phyloP scores from a whole-genome alignment of 2,888 invertebrate species.

The Meiosimyza platycephala region DNA sequence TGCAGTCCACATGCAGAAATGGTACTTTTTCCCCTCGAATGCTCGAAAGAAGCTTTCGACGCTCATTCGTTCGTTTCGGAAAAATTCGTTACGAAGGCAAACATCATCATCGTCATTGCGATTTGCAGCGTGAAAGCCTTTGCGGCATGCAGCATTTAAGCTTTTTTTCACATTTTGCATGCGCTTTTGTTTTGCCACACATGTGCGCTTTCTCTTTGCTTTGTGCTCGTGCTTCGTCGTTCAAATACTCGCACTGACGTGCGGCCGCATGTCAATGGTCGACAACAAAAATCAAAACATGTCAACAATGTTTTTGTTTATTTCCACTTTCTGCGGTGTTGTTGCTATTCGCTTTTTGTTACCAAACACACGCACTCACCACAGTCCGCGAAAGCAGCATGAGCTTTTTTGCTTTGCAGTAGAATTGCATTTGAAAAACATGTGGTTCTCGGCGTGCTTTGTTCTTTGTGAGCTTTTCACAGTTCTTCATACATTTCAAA shows the following conservation, averaged over 20 bases:
- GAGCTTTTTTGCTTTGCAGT: too few species aligned
- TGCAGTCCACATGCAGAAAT: slow-evolving; percentile 52
- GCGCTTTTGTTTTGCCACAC: slow-evolving; percentile 33
- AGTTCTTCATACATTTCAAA: background rate
- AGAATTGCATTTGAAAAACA: too few species aligned
- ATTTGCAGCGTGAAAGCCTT: background rate
- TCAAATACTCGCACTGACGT: too few species aligned
- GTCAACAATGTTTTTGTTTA: slow-evolving; percentile 41
- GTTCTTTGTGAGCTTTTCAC: background rate
- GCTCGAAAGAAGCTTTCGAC: slow-evolving; percentile 12
- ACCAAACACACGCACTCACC: background rate
- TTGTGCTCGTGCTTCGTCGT: too few species aligned
- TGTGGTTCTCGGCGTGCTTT: too few species aligned
- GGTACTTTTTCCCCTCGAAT: slow-evolving; percentile 39
- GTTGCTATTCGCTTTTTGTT: slow-evolving; percentile 13
- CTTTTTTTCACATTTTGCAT: slow-evolving; percentile 36
- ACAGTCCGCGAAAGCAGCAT: too few species aligned
- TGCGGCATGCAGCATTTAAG: slow-evolving; percentile 31
- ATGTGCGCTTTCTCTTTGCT: slow-evolving; percentile 42
- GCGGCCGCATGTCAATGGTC: slow-evolving; percentile 21
- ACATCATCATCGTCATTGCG: too few species aligned
- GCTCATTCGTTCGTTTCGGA: background rate
- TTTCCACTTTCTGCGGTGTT: slow-evolving; percentile 30
- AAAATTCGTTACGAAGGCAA: too few species aligned
- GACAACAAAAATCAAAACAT: slow-evolving; percentile 26